These are phyloP conservation scores for Scopus umbretta DNA, from an alignment of 2,113 vertebrate genomes.

Conservation along the genomic window DNA sequence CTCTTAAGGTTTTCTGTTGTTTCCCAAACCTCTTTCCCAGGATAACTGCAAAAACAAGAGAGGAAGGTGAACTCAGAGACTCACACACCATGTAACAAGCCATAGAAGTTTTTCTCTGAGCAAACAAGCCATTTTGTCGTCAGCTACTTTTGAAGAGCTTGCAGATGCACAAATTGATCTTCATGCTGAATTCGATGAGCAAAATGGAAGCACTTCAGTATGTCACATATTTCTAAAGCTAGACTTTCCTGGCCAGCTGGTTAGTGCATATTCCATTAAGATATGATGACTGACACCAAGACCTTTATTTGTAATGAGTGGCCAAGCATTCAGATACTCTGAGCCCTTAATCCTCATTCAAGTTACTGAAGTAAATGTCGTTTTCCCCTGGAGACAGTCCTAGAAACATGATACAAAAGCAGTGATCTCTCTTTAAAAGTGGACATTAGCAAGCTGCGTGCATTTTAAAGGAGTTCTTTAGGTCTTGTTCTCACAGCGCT, in stretches of 20 bases:
- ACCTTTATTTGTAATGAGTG: neutral
- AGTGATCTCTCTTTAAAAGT: neutral
- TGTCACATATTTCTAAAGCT: neutral
- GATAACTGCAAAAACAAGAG: neutral
- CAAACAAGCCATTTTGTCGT: neutral
- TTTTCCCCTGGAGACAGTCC: neutral
- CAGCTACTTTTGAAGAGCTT: conserved; percentile 33
- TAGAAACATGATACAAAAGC: neutral
- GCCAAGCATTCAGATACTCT: neutral
- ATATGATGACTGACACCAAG: neutral
- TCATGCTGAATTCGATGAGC: neutral
- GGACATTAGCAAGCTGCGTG: neutral
- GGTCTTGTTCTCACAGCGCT: neutral
- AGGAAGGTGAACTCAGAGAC: neutral
- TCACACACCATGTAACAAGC: neutral
- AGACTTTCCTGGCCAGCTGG: neutral
- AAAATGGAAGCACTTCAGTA: conserved; percentile 11
- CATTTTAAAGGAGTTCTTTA: neutral
- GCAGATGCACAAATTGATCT: conserved; percentile 1
- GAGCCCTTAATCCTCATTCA: neutral
- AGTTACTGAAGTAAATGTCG: neutral
- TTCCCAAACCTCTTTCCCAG: neutral
- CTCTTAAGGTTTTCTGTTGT: neutral
- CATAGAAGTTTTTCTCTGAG: neutral
- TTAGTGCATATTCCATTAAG: neutral